Conservation (phyloP, 92 coral and sea anemone species). For the Actinernus sp. region DNA sequence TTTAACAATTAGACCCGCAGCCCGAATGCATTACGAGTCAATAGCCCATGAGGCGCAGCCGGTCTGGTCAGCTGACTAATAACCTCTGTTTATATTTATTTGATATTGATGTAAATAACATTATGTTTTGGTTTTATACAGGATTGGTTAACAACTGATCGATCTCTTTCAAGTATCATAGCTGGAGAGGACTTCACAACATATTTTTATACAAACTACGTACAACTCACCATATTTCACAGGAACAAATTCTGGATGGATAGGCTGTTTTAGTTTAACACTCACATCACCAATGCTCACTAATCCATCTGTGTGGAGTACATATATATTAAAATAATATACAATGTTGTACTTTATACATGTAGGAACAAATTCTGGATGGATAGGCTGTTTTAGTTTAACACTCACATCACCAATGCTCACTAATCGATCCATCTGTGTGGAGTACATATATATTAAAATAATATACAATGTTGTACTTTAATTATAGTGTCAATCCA, state of each 20-base stretch:
- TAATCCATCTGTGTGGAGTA: constrained; percentile 48
- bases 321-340: no score
- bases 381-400: constrained; percentile 61
- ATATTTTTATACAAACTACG: neutral
- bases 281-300: constrained; percentile 94
- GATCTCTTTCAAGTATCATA: no score
- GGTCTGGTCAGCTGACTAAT: no score
- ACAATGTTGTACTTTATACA: neutral
- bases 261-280: constrained; percentile 66
- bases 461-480: neutral
- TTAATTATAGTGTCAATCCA: neutral
- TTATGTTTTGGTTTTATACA: no score
- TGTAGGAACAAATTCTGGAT: constrained; percentile 85
- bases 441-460: no score
- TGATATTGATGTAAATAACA: no score
- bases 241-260: constrained; percentile 87
- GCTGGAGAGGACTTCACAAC: no score
- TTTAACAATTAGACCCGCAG: no score
- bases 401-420: constrained; percentile 92
- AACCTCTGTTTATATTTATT: no score
- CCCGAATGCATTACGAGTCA: no score
- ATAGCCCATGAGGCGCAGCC: no score
- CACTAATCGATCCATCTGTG: constrained; percentile 69
- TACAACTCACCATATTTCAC: constrained; percentile 84
- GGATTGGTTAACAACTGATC: no score